These are phyloP conservation scores for Protaetia brevitarsis DNA, from an alignment of 1,140 invertebrate species.

Conservation along the genomic window DNA sequence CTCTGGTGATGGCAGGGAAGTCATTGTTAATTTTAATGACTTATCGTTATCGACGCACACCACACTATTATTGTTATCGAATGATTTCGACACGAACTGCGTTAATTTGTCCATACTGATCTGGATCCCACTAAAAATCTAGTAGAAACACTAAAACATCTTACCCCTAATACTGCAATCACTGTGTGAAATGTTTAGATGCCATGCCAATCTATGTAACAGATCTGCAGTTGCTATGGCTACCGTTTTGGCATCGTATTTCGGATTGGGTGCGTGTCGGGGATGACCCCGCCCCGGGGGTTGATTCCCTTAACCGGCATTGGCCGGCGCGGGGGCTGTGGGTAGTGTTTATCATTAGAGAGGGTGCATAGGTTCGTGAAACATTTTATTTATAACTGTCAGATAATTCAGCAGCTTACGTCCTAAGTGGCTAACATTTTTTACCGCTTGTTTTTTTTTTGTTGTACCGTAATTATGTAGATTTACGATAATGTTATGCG, in stretches of 20 bases:
- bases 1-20: slow-evolving; percentile 22
- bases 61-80: slow-evolving; percentile 53
- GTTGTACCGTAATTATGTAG: slow-evolving; percentile 43
- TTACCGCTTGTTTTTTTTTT: slow-evolving; percentile 47
- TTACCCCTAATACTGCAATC: slow-evolving; percentile 20
- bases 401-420: slow-evolving; percentile 47
- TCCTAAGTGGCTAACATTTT: slow-evolving; percentile 48
- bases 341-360: slow-evolving; percentile 19
- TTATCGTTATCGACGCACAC: slow-evolving; percentile 29
- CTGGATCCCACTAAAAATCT: slow-evolving; percentile 21
- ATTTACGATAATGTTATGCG: slow-evolving; percentile 40
- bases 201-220: slow-evolving; percentile 30
- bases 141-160: slow-evolving; percentile 16
- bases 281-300: background rate
- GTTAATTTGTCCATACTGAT: slow-evolving; percentile 64
- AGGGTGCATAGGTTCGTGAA: slow-evolving; percentile 22
- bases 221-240: slow-evolving; percentile 40
- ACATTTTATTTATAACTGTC: slow-evolving; percentile 45
- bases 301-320: background rate
- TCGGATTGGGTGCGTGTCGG: slow-evolving; percentile 19
- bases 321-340: slow-evolving; percentile 4
- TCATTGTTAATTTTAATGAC: background rate
- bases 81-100: slow-evolving; percentile 71
- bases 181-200: slow-evolving; percentile 37
- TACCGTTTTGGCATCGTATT: slow-evolving; percentile 29